Base-by-base conservation (phyloP, 2,888 invertebrate species). In the Seira ritae region DNA sequence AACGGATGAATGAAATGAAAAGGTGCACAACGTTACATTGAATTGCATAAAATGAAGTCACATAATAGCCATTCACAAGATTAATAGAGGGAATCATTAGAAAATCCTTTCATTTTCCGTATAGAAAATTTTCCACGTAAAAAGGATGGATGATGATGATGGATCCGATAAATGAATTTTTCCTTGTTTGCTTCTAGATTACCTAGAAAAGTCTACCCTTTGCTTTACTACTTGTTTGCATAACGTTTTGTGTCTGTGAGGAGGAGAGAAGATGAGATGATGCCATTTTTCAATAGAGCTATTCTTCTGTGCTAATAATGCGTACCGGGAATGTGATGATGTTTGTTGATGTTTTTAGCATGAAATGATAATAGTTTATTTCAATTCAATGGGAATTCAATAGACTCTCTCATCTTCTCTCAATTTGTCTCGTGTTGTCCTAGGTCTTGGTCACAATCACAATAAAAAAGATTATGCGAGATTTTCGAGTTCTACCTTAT, bases 381-480 rank as follows among this genome's bases (percentile, higher is more conserved):
- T n/a, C n/a, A n/a, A n/a, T 20, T 80, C 74, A 75, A 80, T 74
- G 70, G 80, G 12, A 80, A 69, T 73, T 80, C 75, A 80, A 80
- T 80, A 74, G 80, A 4, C 42, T n/a, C n/a, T n/a, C n/a, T n/a
- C n/a, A n/a, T n/a, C n/a, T n/a, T n/a, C 70, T 74, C 80, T 80
- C 80, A 80, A 80, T 80, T 80, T 80, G 80, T 75, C 80, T 70
- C 80, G 22, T 75, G 80, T 80, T 80, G 70, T 80, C 80, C 24
- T 80, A 80, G 80, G 80, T 80, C 80, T 80, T 31, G 80, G 80
- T 70, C 74, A 65, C 60, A 75, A n/a, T n/a, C n/a, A n/a, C n/a
- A n/a, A n/a, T n/a, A n/a, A n/a, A n/a, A 72, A 79, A 80, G 12
- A 42, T 42, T 42, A 42, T 42, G 42, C 42, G 42, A 70, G 80